Conservation (phyloP, 2,888 invertebrate genomes). For the Dolichopus griseipennis region DNA sequence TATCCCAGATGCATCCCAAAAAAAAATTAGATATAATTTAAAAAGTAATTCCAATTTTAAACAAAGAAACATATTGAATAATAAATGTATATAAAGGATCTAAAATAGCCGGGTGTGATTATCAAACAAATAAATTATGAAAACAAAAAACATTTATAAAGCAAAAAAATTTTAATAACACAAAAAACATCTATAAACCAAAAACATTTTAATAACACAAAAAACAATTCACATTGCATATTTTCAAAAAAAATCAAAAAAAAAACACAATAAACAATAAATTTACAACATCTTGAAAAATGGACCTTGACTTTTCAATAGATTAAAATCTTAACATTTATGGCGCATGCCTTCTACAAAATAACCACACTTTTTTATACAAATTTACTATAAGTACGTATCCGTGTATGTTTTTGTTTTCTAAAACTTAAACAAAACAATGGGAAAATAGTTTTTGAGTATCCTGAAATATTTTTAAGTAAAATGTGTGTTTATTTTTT, state of each 20-base stretch:
- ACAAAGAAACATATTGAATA: background rate
- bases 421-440: background rate
- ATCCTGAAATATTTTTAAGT: background rate
- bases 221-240: too few relatives aligned
- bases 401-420: background rate
- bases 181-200: too few relatives aligned
- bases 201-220: too few relatives aligned
- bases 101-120: background rate
- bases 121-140: background rate
- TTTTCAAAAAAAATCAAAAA: background rate
- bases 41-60: background rate
- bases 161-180: too few relatives aligned
- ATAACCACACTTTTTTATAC: background rate
- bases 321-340: background rate
- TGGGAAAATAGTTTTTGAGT: background rate
- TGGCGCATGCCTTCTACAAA: background rate
- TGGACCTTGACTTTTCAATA: constrained; percentile 1
- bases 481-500: background rate
- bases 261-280: too few relatives aligned
- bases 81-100: too few relatives aligned
- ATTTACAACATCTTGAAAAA: background rate
- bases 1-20: background rate
- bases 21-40: background rate
- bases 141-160: background rate
- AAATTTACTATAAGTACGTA: background rate